A percentile compares a stretch with the other conserved stretches of the same genome.
Conservation (phyloP, 2,113 vertebrate species). For the Pan troglodytes region NHGRI_mPanTro3-v2.1_pri NC_072402.2:17188001-17188500, state of each 20-base stretch:
- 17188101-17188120: not conserved
- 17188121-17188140: not conserved
- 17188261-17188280: fast-evolving
- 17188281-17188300: fast-evolving
- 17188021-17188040: not conserved
- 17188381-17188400: not conserved
- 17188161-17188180: not conserved
- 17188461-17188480: not conserved
- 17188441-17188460: not conserved
- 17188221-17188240: not conserved
- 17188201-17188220: too few species aligned
- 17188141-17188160: not conserved
- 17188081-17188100: not conserved
- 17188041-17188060: not conserved
- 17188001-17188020: not conserved
- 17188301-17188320: fast-evolving
- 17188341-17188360: not conserved
- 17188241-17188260: fast-evolving
- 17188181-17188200: not conserved
- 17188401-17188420: not conserved
- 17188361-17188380: not conserved
- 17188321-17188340: not conserved
- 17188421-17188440: fast-evolving
- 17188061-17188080: not conserved
- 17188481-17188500: fast-evolving